These are phyloP conservation scores for Lathronympha strigana DNA, from an alignment of 2,888 invertebrate species.

Conservation along the genomic window DNA sequence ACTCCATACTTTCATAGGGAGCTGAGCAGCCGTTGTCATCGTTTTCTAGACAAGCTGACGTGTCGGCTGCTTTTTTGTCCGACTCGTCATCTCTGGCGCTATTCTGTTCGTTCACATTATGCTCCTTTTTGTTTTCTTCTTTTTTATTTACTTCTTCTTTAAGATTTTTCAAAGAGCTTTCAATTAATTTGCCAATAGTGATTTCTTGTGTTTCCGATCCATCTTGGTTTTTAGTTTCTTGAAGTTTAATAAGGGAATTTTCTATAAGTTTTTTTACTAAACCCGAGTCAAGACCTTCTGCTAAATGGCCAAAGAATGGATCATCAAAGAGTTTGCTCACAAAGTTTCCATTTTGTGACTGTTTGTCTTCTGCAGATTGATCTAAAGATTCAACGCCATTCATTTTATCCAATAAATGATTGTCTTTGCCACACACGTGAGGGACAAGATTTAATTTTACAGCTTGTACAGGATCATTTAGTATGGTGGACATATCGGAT, in stretches of 20 bases:
- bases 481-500: conserved; percentile 81
- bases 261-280: conserved; percentile 87
- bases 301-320: conserved; percentile 86
- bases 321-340: conserved; percentile 86
- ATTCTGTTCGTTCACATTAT: conserved; percentile 57
- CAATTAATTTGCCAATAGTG: conserved; percentile 81
- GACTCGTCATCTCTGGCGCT: conserved; percentile 54
- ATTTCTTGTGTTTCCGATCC: conserved; percentile 74
- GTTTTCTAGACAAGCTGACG: conserved; percentile 62
- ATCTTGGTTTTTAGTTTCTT: conserved; percentile 77
- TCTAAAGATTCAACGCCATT: conserved; percentile 47
- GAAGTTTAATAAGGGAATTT: conserved; percentile 86
- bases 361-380: conserved; percentile 48
- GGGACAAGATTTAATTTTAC: conserved; percentile 89
- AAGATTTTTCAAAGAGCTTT: conserved; percentile 74
- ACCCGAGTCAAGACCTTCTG: conserved; percentile 85
- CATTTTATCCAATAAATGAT: conserved; percentile 47
- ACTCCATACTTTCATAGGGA: conserved; percentile 90
- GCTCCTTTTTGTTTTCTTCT: conserved; percentile 48
- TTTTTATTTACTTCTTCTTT: conserved; percentile 65
- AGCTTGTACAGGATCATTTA: conserved; percentile 90
- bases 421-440: conserved; percentile 88
- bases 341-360: conserved; percentile 71
- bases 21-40: conserved; percentile 86
- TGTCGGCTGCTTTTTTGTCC: conserved; percentile 56